Percentiles rank a stretch among this genome's conserved stretches.
These are phyloP conservation scores for Erebia epiphron DNA, from an alignment of 2,888 invertebrate genomes.

Conservation along the genomic window DNA sequence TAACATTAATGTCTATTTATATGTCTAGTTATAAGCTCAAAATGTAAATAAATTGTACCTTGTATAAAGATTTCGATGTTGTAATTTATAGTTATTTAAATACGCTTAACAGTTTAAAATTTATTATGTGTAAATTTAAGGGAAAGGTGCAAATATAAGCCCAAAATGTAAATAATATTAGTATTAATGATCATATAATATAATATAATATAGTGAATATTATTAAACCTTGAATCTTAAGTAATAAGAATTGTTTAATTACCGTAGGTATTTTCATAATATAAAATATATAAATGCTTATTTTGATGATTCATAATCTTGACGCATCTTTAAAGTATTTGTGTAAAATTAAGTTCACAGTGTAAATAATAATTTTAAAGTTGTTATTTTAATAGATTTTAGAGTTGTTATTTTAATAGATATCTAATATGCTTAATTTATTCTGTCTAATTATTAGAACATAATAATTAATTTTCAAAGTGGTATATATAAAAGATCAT, in stretches of 20 bases:
- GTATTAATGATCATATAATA: too few relatives aligned
- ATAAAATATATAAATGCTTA: too few relatives aligned
- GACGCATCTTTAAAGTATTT: background rate
- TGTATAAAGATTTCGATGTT: background rate
- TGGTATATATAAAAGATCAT: too few relatives aligned
- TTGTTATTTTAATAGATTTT: background rate
- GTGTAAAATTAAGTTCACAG: background rate
- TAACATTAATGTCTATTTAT: background rate
- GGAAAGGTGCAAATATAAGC: background rate
- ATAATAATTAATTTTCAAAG: too few relatives aligned
- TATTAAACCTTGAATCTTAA: too few relatives aligned
- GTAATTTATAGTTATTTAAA: background rate
- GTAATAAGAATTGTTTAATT: too few relatives aligned
- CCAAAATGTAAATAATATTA: slow-evolving; percentile 1
- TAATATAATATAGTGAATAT: too few relatives aligned
- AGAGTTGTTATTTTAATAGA: background rate
- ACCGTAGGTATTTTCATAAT: too few relatives aligned
- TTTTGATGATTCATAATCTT: too few relatives aligned
- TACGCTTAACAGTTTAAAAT: background rate
- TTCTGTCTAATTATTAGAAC: too few relatives aligned
- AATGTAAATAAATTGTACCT: background rate
- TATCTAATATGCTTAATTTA: background rate
- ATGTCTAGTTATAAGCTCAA: background rate
- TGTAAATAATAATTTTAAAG: slow-evolving; percentile 2
- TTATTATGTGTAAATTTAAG: background rate